Evolutionary conservation across 2,888 invertebrate genomes (phyloP).

Genomic region (Agrenia bidenticulata): DNA sequence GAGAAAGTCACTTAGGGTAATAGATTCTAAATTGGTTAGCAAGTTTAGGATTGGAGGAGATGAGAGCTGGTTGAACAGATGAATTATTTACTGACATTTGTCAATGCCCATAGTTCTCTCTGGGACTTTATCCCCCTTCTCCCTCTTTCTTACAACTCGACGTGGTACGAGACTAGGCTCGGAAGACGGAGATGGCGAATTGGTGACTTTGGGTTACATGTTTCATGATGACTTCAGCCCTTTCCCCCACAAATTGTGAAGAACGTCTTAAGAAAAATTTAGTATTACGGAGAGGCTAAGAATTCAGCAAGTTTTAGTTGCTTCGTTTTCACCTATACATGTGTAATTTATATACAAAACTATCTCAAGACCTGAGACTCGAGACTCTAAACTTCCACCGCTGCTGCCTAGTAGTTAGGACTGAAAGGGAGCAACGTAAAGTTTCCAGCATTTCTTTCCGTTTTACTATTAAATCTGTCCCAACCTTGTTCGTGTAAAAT

Average conservation of each 20-base stretch:
- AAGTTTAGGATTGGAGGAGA: conserved; percentile 45
- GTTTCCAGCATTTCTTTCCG: too few relatives aligned
- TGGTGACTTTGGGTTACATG: conserved; percentile 12
- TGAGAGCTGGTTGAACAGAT: conserved; percentile 43
- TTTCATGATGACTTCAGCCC: conserved; percentile 17
- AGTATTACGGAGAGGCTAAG: too few relatives aligned
- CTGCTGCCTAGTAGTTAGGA: too few relatives aligned
- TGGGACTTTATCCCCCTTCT: not conserved
- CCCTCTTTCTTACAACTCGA: not conserved
- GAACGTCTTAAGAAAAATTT: too few relatives aligned
- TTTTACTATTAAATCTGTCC: not conserved
- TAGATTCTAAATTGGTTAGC: conserved; percentile 48
- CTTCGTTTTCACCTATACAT: conserved; percentile 8
- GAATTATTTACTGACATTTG: conserved; percentile 48
- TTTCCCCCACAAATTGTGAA: conserved; percentile 9
- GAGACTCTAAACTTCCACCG: too few relatives aligned
- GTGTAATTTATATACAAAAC: too few relatives aligned
- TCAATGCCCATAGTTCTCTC: conserved; percentile 35
- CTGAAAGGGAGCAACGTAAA: too few relatives aligned
- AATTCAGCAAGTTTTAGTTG: conserved; percentile 1
- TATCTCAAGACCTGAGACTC: too few relatives aligned
- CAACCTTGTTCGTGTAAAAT: not conserved
- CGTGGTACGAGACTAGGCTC: not conserved
- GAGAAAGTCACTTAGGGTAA: conserved; percentile 47
- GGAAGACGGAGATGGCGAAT: not conserved